phyloP scores from a whole-genome alignment of 2,113 vertebrate species.

The Semnopithecus entellus region DNA sequence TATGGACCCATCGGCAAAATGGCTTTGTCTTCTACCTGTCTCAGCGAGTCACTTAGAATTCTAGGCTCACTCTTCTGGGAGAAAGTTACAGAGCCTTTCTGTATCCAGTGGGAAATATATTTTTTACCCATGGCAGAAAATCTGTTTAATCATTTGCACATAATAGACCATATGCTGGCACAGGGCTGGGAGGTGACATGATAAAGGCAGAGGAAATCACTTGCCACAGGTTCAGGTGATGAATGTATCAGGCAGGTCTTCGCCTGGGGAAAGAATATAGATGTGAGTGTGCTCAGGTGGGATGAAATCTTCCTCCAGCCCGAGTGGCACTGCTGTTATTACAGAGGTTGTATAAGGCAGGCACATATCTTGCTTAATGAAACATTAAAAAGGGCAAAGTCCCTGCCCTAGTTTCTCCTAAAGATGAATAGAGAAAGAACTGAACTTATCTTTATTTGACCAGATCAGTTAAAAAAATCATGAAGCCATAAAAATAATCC shows the following conservation, averaged over 20 bases:
- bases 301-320: not conserved
- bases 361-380: conserved; percentile 50
- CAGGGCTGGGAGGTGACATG: conserved; percentile 50
- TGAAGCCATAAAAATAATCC: conserved; percentile 41
- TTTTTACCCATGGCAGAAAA: conserved; percentile 69
- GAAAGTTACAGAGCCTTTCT: conserved; percentile 46
- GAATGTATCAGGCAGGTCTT: conserved; percentile 58
- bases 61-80: not conserved
- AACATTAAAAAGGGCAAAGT: conserved; percentile 61
- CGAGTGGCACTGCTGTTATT: not conserved
- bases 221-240: conserved; percentile 57
- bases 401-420: conserved; percentile 28
- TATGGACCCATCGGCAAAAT: conserved; percentile 6
- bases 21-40: conserved; percentile 25
- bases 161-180: conserved; percentile 66
- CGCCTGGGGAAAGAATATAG: conserved; percentile 8
- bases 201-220: conserved; percentile 67
- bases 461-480: conserved; percentile 59
- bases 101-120: conserved; percentile 61
- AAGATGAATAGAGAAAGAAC: conserved; percentile 38
- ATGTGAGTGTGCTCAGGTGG: conserved; percentile 5
- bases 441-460: conserved; percentile 49
- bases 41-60: conserved; percentile 63
- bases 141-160: conserved; percentile 73
- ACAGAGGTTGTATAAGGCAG: conserved; percentile 9